These are phyloP conservation scores for Plusia festucae DNA, from an alignment of 2,888 invertebrate species.

Conservation along the genomic window DNA sequence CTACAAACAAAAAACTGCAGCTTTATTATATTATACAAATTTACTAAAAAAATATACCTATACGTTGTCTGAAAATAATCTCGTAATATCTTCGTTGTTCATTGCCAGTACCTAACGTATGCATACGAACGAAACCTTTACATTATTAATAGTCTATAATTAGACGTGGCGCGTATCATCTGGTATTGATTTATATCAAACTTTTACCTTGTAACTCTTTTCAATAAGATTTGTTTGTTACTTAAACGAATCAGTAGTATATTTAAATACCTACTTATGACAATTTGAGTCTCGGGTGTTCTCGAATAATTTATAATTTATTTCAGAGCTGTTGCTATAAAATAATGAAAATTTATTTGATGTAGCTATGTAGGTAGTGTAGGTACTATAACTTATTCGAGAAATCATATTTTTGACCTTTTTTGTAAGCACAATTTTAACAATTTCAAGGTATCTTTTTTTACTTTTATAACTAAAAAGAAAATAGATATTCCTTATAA, in stretches of 20 bases:
- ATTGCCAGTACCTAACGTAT: not conserved
- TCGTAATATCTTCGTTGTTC: too few relatives aligned
- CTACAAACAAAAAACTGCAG: too few relatives aligned
- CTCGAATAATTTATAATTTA: not conserved
- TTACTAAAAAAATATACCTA: too few relatives aligned
- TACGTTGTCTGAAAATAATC: too few relatives aligned
- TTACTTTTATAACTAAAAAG: not conserved
- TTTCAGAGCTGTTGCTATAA: too few relatives aligned
- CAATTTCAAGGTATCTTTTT: not conserved
- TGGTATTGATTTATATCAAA: not conserved
- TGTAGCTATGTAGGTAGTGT: too few relatives aligned
- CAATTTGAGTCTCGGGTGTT: not conserved
- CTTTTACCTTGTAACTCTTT: not conserved
- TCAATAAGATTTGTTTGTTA: not conserved
- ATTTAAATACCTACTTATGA: not conserved
- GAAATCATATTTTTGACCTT: too few relatives aligned
- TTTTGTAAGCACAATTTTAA: not conserved
- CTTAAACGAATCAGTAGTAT: not conserved
- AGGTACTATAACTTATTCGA: too few relatives aligned
- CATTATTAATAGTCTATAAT: not conserved
- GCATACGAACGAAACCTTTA: not conserved
- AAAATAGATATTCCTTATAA: not conserved
- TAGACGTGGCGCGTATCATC: slow-evolving; percentile 5
- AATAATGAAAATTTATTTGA: too few relatives aligned
- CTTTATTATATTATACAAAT: too few relatives aligned